Base-by-base conservation (phyloP, 2,888 invertebrate genomes). In the Diarsia dahlii region DNA sequence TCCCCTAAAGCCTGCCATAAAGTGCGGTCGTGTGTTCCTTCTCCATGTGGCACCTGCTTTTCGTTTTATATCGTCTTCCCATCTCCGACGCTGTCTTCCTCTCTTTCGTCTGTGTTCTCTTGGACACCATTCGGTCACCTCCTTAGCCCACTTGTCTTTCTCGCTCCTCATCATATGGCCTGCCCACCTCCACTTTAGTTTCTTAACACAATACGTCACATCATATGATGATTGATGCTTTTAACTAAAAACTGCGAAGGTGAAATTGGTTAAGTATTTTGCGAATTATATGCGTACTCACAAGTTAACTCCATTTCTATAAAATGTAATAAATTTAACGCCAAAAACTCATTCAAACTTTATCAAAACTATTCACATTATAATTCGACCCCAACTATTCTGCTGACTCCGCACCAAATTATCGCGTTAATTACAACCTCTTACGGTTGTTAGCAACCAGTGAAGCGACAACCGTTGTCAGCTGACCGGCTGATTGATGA, bases 391-490 rank as follows among this genome's bases (percentile, higher is more conserved):
- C 15, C 15, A 66, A 62, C 65, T 48, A 58, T 82, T 82, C 52
- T 71, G 66, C 74, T 81, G 74, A 70, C 20, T 39, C 45, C 23
- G 28, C 74, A 52, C 54, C 68, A 69, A 81, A 74, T 82, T 58
- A 82, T 78, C 58, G 56, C 58, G 62, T 75, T 84, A 84, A 84
- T 84, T 84, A 84, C 81, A 83, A 71, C 56, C 74, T 60, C 62
- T 71, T 65, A 72, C 64, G 78, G 78, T 84, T 81, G 84, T 84
- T 84, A 75, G 83, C 46, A 71, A 28, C 56, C 78, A 69, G 68
- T 71, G 84, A 73, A 84, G 78, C 84, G 84, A 71, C 68, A 81
- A 72, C 72, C 79, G 78, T 79, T 84, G 84, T 84, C 84, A 74
- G 75, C 72, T 73, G 10, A 39, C 48, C 50, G 39, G 62, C 45